Conservation (phyloP, 1,140 invertebrate species). For the Colletes gigas region DNA sequence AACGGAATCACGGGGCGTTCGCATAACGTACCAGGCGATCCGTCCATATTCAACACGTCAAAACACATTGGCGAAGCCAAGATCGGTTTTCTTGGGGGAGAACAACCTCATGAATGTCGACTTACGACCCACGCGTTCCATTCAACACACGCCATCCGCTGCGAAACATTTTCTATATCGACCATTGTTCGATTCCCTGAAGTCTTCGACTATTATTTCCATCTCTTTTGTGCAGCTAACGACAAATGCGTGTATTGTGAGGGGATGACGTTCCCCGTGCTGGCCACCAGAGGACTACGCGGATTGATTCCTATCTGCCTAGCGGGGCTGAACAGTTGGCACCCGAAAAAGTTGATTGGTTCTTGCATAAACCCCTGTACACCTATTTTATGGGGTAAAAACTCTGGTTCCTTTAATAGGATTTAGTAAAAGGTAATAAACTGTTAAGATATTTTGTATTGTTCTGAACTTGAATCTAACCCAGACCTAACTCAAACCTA, state of each 20-base stretch:
- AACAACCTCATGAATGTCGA: conserved; percentile 7
- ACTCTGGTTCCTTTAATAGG: too few relatives aligned
- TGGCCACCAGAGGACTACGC: background rate
- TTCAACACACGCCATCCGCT: background rate
- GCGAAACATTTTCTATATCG: background rate
- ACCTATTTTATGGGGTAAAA: too few relatives aligned
- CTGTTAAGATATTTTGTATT: too few relatives aligned
- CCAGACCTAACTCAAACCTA: too few relatives aligned
- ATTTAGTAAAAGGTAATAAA: too few relatives aligned
- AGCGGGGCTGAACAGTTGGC: too few relatives aligned
- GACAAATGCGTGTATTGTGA: background rate
- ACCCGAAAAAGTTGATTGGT: too few relatives aligned
- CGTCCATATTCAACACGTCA: background rate
- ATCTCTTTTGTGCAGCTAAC: background rate
- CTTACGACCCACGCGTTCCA: background rate
- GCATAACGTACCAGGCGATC: background rate
- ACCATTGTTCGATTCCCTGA: too few relatives aligned
- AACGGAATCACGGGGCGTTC: background rate
- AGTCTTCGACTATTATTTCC: background rate
- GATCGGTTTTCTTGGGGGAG: background rate
- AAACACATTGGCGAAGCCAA: background rate
- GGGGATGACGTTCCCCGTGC: too few relatives aligned
- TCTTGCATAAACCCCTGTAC: too few relatives aligned
- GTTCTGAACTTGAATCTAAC: too few relatives aligned
- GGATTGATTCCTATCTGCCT: background rate